These are phyloP conservation scores for Lissocephala sabroskyi DNA, from an alignment of 2,888 invertebrate genomes.

Conservation along the genomic window DNA sequence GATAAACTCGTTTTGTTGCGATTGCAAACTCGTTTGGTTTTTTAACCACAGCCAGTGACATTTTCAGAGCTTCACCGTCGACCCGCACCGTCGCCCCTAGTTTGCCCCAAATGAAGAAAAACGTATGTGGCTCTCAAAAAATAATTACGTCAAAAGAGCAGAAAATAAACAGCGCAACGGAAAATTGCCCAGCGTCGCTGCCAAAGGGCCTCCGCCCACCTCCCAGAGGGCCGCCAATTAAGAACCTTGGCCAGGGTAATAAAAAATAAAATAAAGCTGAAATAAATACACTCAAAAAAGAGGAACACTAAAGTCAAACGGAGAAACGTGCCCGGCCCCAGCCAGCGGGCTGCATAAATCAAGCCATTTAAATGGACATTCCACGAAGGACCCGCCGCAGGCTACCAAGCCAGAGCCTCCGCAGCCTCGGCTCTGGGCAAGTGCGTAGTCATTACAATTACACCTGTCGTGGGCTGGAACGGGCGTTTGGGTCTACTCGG, in stretches of 20 bases:
- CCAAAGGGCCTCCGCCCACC: no score
- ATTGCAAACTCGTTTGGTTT: no score
- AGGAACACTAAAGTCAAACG: slow-evolving; percentile 20
- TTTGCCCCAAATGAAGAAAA: no score
- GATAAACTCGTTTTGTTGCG: no score
- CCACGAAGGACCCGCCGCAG: slow-evolving; percentile 31
- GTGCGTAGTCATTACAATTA: slow-evolving; percentile 57
- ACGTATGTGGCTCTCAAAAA: no score
- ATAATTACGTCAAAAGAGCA: no score
- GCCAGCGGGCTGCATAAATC: slow-evolving; percentile 39
- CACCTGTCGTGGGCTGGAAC: slow-evolving; percentile 37
- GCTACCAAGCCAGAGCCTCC: background rate
- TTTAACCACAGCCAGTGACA: no score
- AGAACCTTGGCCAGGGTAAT: slow-evolving; percentile 35
- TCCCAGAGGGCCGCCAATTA: no score
- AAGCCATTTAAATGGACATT: slow-evolving; percentile 64
- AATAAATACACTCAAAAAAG: slow-evolving; percentile 56
- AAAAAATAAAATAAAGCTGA: slow-evolving; percentile 52
- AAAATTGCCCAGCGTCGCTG: no score
- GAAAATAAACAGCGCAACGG: no score
- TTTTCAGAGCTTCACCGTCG: no score
- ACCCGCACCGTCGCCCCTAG: no score
- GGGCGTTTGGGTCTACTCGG: slow-evolving; percentile 7
- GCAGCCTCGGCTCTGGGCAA: slow-evolving; percentile 4
- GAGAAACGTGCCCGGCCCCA: slow-evolving; percentile 2